Evolutionary conservation across 2,888 invertebrate genomes (phyloP), one percentile per base, ranked within the genome.

Genomic region (Protophormia terraenovae): DNA sequence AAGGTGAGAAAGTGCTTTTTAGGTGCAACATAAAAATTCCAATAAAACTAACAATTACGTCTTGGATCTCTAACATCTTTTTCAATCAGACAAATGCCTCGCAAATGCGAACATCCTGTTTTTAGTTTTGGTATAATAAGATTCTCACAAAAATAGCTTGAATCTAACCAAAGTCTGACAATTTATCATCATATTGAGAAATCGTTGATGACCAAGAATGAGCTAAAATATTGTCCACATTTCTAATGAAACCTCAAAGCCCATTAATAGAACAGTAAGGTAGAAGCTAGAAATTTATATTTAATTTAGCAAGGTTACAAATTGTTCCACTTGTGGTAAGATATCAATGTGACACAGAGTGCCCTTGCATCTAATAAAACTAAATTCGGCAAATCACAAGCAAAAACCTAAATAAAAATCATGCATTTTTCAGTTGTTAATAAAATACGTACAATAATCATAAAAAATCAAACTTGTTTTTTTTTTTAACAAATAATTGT

Each of bases 141-240:
- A 88, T 88, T 88, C 88, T 84, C 79, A 90, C 91, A 92, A 92
- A 90, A 90, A 92, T 92, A 92, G 91, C 88, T 87, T 81, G 88
- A 88, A 89, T 89, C 88, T 77, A 89, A 90, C 89, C 89, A 89
- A 84, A 80, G 88, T 92, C 92, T 90, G 87, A 87, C 87, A 87
- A 62, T 89, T 87, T 89, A 88, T 90, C 92, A 91, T 92, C 92
- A 92, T 72, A 58, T 88, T 88, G 29, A 78, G 47, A 45, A 58
- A 86, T 24, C 14, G 12, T 73, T 27, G 27, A 3, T 1, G 2
- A 35, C 35, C 22, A 7, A 27, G 32, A 32, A 1, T 10, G 3
- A 19, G 1, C 22, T 10, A 10, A 32, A 41, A 22, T 8, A 22
- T 0, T 64, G 64, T 79, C 0, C 19, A 24, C 71, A 32, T 41